Evolutionary conservation across 1,140 invertebrate genomes (phyloP).

Genomic region (Drosophila navojoa): DNA sequence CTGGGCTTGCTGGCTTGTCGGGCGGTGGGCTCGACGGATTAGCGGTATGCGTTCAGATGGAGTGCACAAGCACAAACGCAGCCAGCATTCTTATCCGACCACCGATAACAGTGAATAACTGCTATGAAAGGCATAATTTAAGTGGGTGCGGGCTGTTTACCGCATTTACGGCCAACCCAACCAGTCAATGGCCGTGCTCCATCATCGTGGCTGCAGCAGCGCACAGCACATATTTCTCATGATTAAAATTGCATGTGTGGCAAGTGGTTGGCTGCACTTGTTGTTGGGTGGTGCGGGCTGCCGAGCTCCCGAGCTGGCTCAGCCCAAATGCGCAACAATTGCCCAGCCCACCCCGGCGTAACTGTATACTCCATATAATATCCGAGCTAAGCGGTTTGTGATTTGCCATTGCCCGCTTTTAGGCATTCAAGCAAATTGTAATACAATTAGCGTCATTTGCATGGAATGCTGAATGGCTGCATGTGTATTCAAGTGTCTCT

Average conservation of each 20-base stretch:
- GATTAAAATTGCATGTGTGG: conserved; percentile 63
- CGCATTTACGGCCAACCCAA: conserved; percentile 17
- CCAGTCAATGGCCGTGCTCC: conserved; percentile 21
- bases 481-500: conserved; percentile 12
- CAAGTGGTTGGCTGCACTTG: conserved; percentile 27
- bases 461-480: conserved; percentile 53
- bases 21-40: conserved; percentile 6
- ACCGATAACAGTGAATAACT: conserved; percentile 34
- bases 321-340: conserved; percentile 35
- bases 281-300: conserved; percentile 1
- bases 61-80: conserved; percentile 1
- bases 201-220: conserved; percentile 34
- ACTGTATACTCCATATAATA: conserved; percentile 42
- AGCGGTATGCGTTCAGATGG: conserved; percentile 7
- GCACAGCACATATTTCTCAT: conserved; percentile 48
- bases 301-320: not conserved
- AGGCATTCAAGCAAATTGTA: conserved; percentile 80
- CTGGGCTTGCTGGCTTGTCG: not conserved
- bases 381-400: conserved; percentile 75
- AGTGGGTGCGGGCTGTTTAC: conserved; percentile 13
- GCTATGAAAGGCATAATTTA: conserved; percentile 44
- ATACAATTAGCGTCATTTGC: conserved; percentile 81
- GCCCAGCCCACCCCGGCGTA: not conserved
- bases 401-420: conserved; percentile 75
- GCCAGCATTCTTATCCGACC: conserved; percentile 16